phyloP scores from a whole-genome alignment of 2,113 vertebrate genomes.

The Ondatra zibethicus region DNA sequence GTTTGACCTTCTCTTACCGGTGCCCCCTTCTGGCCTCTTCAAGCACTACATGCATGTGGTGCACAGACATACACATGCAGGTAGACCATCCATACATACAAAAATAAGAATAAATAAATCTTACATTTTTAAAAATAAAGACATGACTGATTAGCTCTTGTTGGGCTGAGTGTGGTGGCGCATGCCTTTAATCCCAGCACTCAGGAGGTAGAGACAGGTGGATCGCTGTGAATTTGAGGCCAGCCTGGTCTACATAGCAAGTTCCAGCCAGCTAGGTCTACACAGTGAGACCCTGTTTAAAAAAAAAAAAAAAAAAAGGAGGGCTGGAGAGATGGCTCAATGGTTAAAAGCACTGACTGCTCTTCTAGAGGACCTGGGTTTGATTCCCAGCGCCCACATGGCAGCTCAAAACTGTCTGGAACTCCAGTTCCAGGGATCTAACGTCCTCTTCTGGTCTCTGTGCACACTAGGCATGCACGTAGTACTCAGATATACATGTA shows the following conservation, averaged over 20 bases:
- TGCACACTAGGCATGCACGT: not conserved
- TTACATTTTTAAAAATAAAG: not conserved
- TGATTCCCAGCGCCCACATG: no score
- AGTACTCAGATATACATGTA: not conserved
- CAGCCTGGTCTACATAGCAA: not conserved
- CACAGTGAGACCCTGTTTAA: not conserved
- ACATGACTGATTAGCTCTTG: not conserved
- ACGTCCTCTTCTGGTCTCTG: not conserved
- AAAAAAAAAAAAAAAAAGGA: not conserved
- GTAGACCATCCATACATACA: not conserved
- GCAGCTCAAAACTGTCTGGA: not conserved
- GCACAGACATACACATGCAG: not conserved
- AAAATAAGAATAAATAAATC: not conserved
- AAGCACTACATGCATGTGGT: not conserved
- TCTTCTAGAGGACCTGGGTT: not conserved
- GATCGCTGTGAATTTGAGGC: not conserved
- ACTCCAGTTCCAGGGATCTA: not conserved
- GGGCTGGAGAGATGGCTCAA: no score
- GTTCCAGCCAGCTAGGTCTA: not conserved
- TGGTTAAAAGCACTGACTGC: not conserved
- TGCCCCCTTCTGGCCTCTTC: not conserved
- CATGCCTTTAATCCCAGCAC: not conserved
- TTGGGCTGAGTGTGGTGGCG: not conserved
- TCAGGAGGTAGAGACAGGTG: not conserved
- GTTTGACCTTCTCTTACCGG: not conserved